Evolutionary conservation across 2,888 invertebrate species (phyloP), one percentile per base, ranked within the genome.

Genomic region (Microctonus brassicae): DNA sequence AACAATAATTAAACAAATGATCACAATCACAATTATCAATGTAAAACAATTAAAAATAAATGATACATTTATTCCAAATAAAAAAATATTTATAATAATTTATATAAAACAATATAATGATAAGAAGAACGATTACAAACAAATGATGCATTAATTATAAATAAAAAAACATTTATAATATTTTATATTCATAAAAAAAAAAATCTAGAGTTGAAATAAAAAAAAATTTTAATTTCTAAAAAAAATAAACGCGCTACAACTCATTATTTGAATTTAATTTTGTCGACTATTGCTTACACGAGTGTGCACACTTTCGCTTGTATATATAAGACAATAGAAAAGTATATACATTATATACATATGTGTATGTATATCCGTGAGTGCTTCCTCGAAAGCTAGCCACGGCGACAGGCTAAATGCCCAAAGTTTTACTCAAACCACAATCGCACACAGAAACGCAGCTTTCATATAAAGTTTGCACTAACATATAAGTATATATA

Each of bases 381-480:
- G 60, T 33, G 42, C 58, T 55, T 65, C 11, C 34, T 33, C 55
- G 7, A 55, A 65, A 55, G 60, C 17, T 53, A 72, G 76, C 74
- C 76, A 72, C 74, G 79, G 72, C 76, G 81, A 81, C 83, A 80
- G 76, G 75, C 76, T 81, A 79, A 82, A 82, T 80, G 82, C 78
- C 64, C 78, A 80, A 83, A 83, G 81, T 83, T 82, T 80, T 75
- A 76, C 60, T 62, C 72, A 75, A 79, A 78, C 79, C 79, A 77
- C 82, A 82, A 81, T 81, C 80, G 76, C 79, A 79, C 76, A 71
- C 74, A 77, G 81, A 81, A 80, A 80, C 81, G 47, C 17, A 81
- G 79, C 77, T 80, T 82, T 81, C 74, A 71, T 68, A 58, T 71
- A 42, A 76, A 76, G 72, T 74, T 76, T 76, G 67, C 26, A 52